phyloP scores from a whole-genome alignment of 2,113 vertebrate species.

The Etia nguti region DNA sequence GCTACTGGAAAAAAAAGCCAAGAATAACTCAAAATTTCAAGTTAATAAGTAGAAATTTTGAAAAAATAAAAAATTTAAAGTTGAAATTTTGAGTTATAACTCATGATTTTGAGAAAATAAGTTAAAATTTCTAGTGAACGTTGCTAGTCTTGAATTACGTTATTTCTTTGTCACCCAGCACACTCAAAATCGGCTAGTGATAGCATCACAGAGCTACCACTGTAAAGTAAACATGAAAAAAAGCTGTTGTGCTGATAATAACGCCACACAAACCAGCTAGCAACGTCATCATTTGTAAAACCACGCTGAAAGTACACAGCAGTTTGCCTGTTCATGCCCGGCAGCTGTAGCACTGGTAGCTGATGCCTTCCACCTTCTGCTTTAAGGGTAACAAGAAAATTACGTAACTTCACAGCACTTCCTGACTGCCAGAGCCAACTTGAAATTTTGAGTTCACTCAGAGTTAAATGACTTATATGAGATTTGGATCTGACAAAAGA shows the following conservation, averaged over 20 bases:
- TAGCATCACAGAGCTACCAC: not conserved
- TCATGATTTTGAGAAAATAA: not conserved
- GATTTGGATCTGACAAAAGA: rapidly evolving
- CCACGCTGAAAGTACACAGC: not conserved
- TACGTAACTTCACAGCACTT: not conserved
- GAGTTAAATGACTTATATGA: not conserved
- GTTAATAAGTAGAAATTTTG: not conserved
- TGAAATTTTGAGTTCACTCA: rapidly evolving
- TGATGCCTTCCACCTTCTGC: not conserved
- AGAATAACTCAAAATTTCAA: rapidly evolving
- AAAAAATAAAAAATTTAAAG: rapidly evolving
- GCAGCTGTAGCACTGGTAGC: rapidly evolving
- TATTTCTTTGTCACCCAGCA: not conserved
- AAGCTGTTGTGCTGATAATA: not conserved
- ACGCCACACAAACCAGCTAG: not conserved
- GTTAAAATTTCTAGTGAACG: not conserved
- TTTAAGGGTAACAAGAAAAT: rapidly evolving
- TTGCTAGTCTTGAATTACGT: rapidly evolving
- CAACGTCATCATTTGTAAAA: rapidly evolving
- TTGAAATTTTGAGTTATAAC: not conserved
- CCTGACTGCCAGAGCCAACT: rapidly evolving
- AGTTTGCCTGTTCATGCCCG: rapidly evolving
- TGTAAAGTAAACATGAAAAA: not conserved
- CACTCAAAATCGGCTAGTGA: not conserved
- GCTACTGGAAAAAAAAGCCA: not conserved